phyloP scores from a whole-genome alignment of 2,888 invertebrate genomes.

The Branchellion lobata region DNA sequence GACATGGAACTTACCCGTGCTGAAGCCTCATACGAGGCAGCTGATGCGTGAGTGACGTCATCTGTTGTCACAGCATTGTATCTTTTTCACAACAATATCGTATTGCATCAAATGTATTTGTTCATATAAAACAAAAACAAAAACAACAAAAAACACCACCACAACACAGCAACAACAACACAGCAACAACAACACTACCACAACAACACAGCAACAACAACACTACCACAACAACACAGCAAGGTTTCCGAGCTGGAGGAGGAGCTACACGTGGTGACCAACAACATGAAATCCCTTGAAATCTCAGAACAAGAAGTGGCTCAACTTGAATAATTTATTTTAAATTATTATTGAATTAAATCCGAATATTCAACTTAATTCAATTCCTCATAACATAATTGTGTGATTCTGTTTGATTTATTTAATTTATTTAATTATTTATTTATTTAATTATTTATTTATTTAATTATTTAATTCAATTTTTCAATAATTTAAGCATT shows the following conservation, averaged over 20 bases:
- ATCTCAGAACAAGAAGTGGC: conserved; percentile 57
- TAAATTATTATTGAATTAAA: background rate
- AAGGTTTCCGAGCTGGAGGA: conserved; percentile 56
- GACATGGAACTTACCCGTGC: conserved; percentile 99
- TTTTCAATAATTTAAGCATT: background rate
- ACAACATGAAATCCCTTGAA: conserved; percentile 57
- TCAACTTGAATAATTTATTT: background rate
- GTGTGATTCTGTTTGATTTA: background rate
- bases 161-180: too few species aligned
- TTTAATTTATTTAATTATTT: background rate
- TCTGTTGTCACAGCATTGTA: background rate
- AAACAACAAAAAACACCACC: background rate
- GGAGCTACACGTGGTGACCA: conserved; percentile 56
- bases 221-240: too few species aligned
- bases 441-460: background rate
- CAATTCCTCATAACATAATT: background rate
- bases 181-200: too few species aligned
- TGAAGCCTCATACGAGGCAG: conserved; percentile 65
- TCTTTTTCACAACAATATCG: background rate
- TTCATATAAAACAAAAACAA: background rate
- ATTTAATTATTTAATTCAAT: background rate
- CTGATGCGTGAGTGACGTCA: conserved; percentile 30
- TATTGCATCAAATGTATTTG: background rate
- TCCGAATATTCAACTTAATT: background rate
- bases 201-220: too few species aligned